Base-by-base conservation (phyloP, 2,113 vertebrate genomes). In the Apteryx mantelli region DNA sequence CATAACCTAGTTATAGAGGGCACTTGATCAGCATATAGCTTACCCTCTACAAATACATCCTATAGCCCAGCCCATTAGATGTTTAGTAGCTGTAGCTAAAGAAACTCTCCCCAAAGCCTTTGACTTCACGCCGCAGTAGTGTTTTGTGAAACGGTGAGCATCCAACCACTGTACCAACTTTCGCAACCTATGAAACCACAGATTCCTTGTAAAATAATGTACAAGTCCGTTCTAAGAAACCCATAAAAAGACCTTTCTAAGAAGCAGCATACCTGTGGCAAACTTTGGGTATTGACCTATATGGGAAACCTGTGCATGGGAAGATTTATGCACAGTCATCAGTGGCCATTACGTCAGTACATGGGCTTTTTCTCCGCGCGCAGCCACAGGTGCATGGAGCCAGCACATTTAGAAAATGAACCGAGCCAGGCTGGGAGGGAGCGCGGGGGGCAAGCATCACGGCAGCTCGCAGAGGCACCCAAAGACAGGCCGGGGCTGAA, bases 211-310 rank as follows among this genome's bases (percentile, higher is more conserved):
- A 65, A 87, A 91, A 38, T 6, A n/a, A 42, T 6, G 25, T 13
- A 13, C 46, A 6, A 26, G 13, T 11, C 79, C 34, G 4, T 91
- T 96, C 93, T 86, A 34, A 58, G 93, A 94, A 96, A 74, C 24
- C 34, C 46, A 24, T 58, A 66, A 40, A 66, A 66, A 44, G 8
- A 25, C 73, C 48, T 50, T 89, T 91, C 88, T 81, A 86, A 69
- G 88, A 96, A 94, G 24, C 26, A 68, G 20, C 1, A 5, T 38
- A 56, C 65, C 65, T 30, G 48, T 79, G 81, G 56, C 44, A 65
- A 46, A 9, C 17, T 2, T 10, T 15, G 36, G 18, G 28, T 16
- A 14, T 3, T 91, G 93, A 86, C 94, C 89, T 91, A 83, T 7
- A 88, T 77, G 21, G 24, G 70, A 26, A 28, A 48, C 44, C 3